phyloP scores from a whole-genome alignment of 1,140 invertebrate species.

The Cydia fagiglandana region DNA sequence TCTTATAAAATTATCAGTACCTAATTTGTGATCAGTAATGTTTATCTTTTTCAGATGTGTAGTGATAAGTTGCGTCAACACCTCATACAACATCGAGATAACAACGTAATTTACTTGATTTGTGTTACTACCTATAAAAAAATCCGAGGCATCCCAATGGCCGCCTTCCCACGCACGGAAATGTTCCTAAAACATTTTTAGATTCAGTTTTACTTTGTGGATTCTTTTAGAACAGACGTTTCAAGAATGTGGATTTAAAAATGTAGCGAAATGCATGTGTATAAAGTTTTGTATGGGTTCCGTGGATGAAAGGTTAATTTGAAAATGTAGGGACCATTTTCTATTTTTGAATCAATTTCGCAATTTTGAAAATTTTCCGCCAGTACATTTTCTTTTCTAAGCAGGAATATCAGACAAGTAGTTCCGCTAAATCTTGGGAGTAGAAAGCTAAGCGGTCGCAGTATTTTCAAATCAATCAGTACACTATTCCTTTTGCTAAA shows the following conservation, averaged over 20 bases:
- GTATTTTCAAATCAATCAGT: background rate
- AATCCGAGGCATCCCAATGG: slow-evolving; percentile 16
- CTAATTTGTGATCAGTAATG: too few species aligned
- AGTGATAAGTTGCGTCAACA: slow-evolving; percentile 20
- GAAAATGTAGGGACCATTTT: too few species aligned
- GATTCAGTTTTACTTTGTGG: background rate
- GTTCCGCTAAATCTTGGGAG: too few species aligned
- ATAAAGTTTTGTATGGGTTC: background rate
- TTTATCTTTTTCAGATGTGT: slow-evolving; percentile 1
- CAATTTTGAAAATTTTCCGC: too few species aligned
- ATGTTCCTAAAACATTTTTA: background rate
- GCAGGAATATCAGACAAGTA: too few species aligned
- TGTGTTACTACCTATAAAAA: slow-evolving; percentile 24
- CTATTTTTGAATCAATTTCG: too few species aligned
- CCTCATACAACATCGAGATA: slow-evolving; percentile 16
- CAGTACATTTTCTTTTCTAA: too few species aligned
- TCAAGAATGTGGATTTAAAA: background rate
- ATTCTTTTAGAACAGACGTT: background rate
- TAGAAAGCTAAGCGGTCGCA: too few species aligned
- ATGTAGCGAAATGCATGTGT: background rate
- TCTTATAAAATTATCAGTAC: too few species aligned
- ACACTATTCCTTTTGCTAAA: background rate
- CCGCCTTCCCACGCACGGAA: slow-evolving; percentile 16
- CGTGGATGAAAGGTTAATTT: background rate
- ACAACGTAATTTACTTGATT: slow-evolving; percentile 21